A percentile compares a stretch with the other conserved stretches of the same genome.
These are phyloP conservation scores for Vicugna pacos DNA, from an alignment of 2,113 vertebrate genomes.

Conservation along the genomic window DNA sequence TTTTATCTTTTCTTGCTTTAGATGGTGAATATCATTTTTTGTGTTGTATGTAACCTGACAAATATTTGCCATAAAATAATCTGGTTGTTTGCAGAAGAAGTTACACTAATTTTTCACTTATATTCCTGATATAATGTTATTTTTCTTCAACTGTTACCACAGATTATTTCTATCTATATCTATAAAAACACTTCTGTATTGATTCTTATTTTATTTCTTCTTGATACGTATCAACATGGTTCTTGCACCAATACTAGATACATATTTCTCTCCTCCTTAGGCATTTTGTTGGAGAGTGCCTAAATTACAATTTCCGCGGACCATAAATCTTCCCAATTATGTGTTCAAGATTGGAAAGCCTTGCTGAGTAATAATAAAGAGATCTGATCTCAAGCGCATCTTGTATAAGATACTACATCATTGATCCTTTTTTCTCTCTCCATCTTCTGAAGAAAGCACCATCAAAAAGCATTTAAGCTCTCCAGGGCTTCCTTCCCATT, in stretches of 20 bases:
- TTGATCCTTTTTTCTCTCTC: background rate
- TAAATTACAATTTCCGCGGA: background rate
- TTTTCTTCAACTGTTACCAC: background rate
- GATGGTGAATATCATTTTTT: background rate
- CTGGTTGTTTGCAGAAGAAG: background rate
- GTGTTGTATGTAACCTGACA: background rate
- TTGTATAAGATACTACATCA: conserved; percentile 10
- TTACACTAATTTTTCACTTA: background rate
- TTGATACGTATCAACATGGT: background rate
- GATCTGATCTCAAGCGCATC: conserved; percentile 7
- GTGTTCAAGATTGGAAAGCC: background rate
- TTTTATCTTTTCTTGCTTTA: background rate
- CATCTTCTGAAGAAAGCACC: conserved; percentile 23
- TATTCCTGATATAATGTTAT: background rate
- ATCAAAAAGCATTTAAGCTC: conserved; percentile 61
- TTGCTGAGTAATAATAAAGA: conserved; percentile 32
- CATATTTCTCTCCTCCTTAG: background rate
- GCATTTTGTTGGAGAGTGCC: background rate
- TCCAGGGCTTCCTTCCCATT: conserved; percentile 22
- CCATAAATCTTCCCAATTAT: conserved; percentile 31
- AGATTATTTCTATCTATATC: background rate
- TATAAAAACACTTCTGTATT: background rate
- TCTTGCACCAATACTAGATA: background rate
- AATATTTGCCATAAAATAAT: conserved; percentile 29
- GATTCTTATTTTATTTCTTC: conserved; percentile 31